Conservation (phyloP, 2,113 vertebrate genomes). For the Ophiodon elongatus region DNA sequence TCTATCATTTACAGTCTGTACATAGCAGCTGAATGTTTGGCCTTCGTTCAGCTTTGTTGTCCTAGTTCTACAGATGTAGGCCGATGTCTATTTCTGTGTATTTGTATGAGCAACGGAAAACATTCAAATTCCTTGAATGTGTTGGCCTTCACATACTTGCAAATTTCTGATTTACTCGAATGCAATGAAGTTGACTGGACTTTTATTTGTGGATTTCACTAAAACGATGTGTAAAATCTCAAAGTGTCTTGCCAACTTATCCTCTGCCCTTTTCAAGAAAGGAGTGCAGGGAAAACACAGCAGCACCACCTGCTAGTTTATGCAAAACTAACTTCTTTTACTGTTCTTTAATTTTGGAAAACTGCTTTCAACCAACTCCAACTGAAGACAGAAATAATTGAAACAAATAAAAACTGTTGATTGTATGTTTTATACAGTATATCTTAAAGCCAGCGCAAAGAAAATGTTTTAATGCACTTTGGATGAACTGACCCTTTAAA, state of each 20-base stretch:
- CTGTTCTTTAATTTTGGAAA: too few species aligned
- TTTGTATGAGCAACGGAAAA: background rate
- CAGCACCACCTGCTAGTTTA: background rate
- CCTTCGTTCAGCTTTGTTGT: background rate
- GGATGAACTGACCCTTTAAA: background rate
- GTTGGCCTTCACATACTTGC: background rate
- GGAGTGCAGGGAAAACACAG: background rate
- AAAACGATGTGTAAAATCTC: too few species aligned
- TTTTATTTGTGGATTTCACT: too few species aligned
- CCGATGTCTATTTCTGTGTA: background rate
- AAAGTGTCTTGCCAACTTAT: too few species aligned
- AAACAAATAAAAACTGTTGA: background rate
- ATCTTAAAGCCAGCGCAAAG: background rate
- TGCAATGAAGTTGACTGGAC: too few species aligned
- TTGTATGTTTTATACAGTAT: background rate
- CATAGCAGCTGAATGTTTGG: background rate
- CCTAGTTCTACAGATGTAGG: background rate
- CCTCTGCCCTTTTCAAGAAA: too few species aligned
- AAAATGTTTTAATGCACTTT: background rate
- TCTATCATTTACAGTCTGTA: background rate
- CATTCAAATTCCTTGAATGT: too few species aligned
- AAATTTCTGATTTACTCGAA: too few species aligned
- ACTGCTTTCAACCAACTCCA: background rate
- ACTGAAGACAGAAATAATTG: background rate
- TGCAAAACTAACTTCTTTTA: background rate